Percentiles rank a stretch among this genome's conserved stretches.
These are phyloP conservation scores for Pampus argenteus DNA, from an alignment of 2,797 vertebrate species.

Conservation along the genomic window DNA sequence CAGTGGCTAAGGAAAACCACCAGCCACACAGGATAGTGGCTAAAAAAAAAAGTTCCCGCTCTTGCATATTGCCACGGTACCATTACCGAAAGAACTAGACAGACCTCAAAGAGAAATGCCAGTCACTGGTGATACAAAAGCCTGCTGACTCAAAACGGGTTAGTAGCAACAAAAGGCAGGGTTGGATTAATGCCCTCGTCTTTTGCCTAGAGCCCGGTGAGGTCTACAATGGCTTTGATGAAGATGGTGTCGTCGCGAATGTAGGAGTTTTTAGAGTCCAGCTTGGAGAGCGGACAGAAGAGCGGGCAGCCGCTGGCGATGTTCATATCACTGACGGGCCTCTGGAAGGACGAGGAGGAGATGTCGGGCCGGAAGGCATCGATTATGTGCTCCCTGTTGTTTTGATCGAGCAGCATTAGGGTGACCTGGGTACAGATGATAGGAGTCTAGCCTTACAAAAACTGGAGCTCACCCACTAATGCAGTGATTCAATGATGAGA, in stretches of 20 bases:
- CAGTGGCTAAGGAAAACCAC: conserved; percentile 19
- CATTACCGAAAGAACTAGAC: conserved; percentile 39
- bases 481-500: background rate
- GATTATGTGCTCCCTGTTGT: conserved; percentile 96
- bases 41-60: conserved; percentile 16
- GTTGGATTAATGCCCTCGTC: conserved; percentile 34
- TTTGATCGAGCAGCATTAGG: conserved; percentile 97
- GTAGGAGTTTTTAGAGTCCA: conserved; percentile 95
- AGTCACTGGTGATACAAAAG: conserved; percentile 53
- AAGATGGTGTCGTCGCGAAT: conserved; percentile 96
- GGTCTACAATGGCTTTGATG: conserved; percentile 97
- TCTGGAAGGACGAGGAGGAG: conserved; percentile 95
- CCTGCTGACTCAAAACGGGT: conserved; percentile 38
- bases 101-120: conserved; percentile 35
- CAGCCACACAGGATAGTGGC: conserved; percentile 6
- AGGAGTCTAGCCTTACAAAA: conserved; percentile 23
- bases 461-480: conserved; percentile 11
- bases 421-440: conserved; percentile 87
- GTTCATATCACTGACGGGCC: conserved; percentile 96
- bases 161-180: conserved; percentile 52
- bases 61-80: conserved; percentile 35
- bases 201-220: conserved; percentile 92
- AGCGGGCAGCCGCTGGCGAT: conserved; percentile 97
- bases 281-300: conserved; percentile 93
- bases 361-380: conserved; percentile 96